Evolutionary conservation across 2,888 invertebrate genomes (phyloP).

Genomic region (Scaptomyza caliginosa): DNA sequence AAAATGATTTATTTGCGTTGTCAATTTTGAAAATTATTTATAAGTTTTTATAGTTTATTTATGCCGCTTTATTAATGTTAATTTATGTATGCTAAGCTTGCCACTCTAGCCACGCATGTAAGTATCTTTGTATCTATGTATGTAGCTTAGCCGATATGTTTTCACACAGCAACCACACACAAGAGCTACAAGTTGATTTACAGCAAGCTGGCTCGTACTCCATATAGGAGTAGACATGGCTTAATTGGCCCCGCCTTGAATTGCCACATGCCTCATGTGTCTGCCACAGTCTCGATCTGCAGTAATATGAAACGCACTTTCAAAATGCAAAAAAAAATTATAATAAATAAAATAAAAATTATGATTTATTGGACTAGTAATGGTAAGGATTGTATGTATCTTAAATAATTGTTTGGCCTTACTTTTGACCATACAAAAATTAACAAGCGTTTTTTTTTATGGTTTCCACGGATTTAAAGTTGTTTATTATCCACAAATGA

Average conservation of each 20-base stretch:
- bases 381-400: slow-evolving; percentile 19
- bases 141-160: slow-evolving; percentile 42
- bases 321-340: slow-evolving; percentile 59
- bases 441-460: slow-evolving; percentile 22
- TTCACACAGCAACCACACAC: slow-evolving; percentile 44
- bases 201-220: slow-evolving; percentile 42
- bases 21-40: slow-evolving; percentile 59
- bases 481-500: slow-evolving; percentile 16
- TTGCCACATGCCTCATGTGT: slow-evolving; percentile 52
- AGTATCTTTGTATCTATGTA: slow-evolving; percentile 10
- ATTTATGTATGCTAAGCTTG: slow-evolving; percentile 73
- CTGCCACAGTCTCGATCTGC: slow-evolving; percentile 41
- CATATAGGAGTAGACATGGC: slow-evolving; percentile 38
- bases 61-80: slow-evolving; percentile 72
- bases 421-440: slow-evolving; percentile 11
- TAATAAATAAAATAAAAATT: slow-evolving; percentile 49
- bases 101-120: slow-evolving; percentile 63
- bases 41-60: slow-evolving; percentile 57
- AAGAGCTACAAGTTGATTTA: slow-evolving; percentile 64
- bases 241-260: slow-evolving; percentile 71
- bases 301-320: slow-evolving; percentile 77
- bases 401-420: slow-evolving; percentile 9
- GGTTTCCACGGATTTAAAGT: slow-evolving; percentile 13
- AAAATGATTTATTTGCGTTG: slow-evolving; percentile 72
- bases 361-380: slow-evolving; percentile 47